These are phyloP conservation scores for Spodoptera littoralis DNA, from an alignment of 2,888 invertebrate species.

Conservation along the genomic window DNA sequence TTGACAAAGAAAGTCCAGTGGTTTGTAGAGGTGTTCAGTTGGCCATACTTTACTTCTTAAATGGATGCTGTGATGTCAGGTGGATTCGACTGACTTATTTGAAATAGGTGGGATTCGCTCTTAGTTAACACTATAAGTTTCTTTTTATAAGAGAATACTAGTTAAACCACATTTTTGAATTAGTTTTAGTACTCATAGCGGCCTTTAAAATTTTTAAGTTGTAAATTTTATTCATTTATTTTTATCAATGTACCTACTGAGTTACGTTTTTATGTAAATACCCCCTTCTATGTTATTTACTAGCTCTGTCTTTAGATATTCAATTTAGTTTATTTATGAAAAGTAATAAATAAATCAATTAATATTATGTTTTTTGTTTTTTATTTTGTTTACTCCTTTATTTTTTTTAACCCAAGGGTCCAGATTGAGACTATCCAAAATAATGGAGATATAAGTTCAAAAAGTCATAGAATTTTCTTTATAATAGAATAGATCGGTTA, in stretches of 20 bases:
- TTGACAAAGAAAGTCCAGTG: slow-evolving; percentile 53
- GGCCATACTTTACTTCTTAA: slow-evolving; percentile 68
- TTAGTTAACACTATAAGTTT: slow-evolving; percentile 66
- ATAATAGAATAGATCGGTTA: slow-evolving; percentile 38
- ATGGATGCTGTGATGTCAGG: slow-evolving; percentile 73
- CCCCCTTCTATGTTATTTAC: slow-evolving; percentile 77
- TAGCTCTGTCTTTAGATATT: slow-evolving; percentile 82
- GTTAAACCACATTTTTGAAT: slow-evolving; percentile 64
- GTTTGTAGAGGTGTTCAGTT: slow-evolving; percentile 58
- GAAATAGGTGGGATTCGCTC: slow-evolving; percentile 66
- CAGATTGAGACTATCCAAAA: slow-evolving; percentile 65
- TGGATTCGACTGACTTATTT: slow-evolving; percentile 76
- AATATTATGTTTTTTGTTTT: slow-evolving; percentile 73
- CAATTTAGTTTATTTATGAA: slow-evolving; percentile 87
- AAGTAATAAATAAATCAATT: slow-evolving; percentile 84
- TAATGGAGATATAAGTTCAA: slow-evolving; percentile 60
- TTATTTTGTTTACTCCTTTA: slow-evolving; percentile 64
- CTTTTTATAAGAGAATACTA: slow-evolving; percentile 64
- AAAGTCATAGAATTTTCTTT: slow-evolving; percentile 47
- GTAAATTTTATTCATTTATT: slow-evolving; percentile 83
- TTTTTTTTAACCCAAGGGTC: slow-evolving; percentile 69
- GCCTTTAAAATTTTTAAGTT: slow-evolving; percentile 79
- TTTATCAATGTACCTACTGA: slow-evolving; percentile 70
- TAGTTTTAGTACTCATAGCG: slow-evolving; percentile 70
- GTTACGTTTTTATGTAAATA: slow-evolving; percentile 84